Base-by-base conservation (phyloP, 2,797 vertebrate species). In the Poeciliopsis infans region DNA sequence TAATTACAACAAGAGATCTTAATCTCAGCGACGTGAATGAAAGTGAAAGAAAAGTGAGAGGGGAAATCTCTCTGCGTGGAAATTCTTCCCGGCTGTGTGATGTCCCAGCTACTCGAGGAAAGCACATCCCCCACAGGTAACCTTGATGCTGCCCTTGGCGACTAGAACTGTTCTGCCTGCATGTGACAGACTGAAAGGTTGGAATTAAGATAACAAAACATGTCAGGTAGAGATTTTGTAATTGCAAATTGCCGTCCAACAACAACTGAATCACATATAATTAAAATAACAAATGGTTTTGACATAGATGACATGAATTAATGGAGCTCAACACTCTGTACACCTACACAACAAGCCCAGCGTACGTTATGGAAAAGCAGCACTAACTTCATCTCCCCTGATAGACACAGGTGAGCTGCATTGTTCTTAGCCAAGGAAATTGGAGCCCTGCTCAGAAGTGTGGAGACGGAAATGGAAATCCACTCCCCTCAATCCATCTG, bases 1-100 rank as follows among this genome's bases (percentile, higher is more conserved):
- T 91, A 93, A 94, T 94, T 94, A 92, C 85, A 90, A 94, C 89
- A 87, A 66, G 86, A 92, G 92, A 94, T 93, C 88, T 80, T 89
- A 87, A 94, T 94, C 92, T 90, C 39, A 69, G 74, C 78, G 1
- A 36, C 72, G 70, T 73, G 87, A 88, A 85, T 77, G 76, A 81
- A 89, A 86, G 83, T 33, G 39, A 51, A 36, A 36, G 45, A 20
- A 76, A 77, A 66, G 18, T 3, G 69, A 4, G 45, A 3, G 76
- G n/a, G 15, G 7, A 3, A 20, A n/a, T 74, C 61, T 82, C 33
- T 80, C 33, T 77, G 46, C 43, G 6, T 41, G 49, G 43, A 53
- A 84, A 74, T 59, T 79, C 46, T 36, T 36, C 74, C 55, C 23
- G 77, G 41, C 41, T 70, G 41, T 45, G 43, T 70, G 41, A 45